These are phyloP conservation scores for Chironomus tentans DNA, from an alignment of 2,888 invertebrate species.

Conservation along the genomic window DNA sequence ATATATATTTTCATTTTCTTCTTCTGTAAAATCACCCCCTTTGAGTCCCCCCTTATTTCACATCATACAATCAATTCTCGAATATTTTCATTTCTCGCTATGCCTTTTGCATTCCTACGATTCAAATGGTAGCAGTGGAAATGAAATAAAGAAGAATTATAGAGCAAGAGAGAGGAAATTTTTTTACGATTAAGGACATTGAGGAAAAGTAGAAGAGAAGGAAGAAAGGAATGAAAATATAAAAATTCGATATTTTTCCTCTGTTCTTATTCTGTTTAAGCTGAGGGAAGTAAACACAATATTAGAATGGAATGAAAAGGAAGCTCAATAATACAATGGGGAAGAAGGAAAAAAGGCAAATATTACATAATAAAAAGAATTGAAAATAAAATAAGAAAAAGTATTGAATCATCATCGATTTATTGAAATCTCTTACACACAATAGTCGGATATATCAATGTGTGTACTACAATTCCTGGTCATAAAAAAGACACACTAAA, in stretches of 20 bases:
- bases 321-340: neutral
- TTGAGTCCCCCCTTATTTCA: no score
- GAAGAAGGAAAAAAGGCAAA: neutral
- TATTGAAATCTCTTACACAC: slow-evolving; percentile 20
- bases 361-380: slow-evolving; percentile 9
- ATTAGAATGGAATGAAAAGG: neutral
- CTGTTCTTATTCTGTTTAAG: neutral
- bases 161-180: neutral
- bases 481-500: no score
- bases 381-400: neutral
- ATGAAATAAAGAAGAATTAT: neutral
- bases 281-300: neutral
- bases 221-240: neutral
- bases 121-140: neutral
- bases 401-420: slow-evolving; percentile 24
- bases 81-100: no score
- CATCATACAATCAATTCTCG: no score
- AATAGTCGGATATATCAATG: neutral
- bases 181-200: neutral
- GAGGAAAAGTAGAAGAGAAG: neutral
- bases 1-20: neutral
- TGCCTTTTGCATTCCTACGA: neutral
- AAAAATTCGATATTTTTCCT: neutral
- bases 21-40: no score
- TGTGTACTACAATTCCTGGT: no score